Evolutionary conservation across 2,113 vertebrate species (phyloP).

Genomic region (Petromus typicus): DNA sequence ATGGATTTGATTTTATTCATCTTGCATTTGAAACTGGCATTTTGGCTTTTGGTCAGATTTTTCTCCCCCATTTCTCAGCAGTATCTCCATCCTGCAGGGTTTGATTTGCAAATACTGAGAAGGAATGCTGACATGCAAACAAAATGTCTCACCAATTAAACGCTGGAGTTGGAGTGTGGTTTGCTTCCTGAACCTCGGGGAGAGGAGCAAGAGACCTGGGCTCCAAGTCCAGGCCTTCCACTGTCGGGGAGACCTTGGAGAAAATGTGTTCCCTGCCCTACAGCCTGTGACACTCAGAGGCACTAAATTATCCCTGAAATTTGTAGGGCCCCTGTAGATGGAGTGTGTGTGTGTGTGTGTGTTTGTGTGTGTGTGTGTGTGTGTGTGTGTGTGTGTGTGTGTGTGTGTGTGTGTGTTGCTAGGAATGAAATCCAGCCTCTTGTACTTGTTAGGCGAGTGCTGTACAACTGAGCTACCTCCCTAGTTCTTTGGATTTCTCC

Average conservation of each 20-base stretch:
- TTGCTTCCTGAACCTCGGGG: constrained; percentile 67
- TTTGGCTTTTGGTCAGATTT: background rate
- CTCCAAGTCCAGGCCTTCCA: constrained; percentile 49
- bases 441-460: background rate
- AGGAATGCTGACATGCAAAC: constrained; percentile 69
- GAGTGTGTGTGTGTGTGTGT: background rate
- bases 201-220: constrained; percentile 63
- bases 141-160: constrained; percentile 70
- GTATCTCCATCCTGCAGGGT: background rate
- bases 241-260: constrained; percentile 61
- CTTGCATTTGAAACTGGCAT: background rate
- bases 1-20: constrained; percentile 27
- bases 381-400: background rate
- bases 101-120: constrained; percentile 67
- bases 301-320: background rate
- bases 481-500: background rate
- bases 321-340: background rate
- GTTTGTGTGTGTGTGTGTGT: no score
- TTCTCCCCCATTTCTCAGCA: constrained; percentile 27
- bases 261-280: constrained; percentile 20
- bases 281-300: background rate
- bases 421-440: background rate
- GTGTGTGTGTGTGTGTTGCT: background rate
- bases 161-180: constrained; percentile 63
- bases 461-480: background rate